A percentile compares a stretch with the other conserved stretches of the same genome.
Conservation (phyloP, 2,888 invertebrate species). For the Idaea dimidiata region DNA sequence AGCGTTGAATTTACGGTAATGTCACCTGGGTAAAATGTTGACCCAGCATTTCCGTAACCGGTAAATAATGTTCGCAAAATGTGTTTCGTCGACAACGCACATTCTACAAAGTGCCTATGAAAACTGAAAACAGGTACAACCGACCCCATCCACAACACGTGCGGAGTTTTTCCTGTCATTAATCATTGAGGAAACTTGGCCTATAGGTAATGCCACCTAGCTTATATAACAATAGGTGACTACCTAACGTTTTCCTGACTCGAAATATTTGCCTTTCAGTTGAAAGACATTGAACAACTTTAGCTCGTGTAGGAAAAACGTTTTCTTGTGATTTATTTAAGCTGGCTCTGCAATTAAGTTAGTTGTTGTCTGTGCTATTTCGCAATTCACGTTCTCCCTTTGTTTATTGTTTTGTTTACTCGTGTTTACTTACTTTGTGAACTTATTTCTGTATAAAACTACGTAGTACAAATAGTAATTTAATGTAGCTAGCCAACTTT, state of each 20-base stretch:
- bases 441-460: background rate
- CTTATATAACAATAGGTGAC: background rate
- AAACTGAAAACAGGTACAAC: slow-evolving; percentile 21
- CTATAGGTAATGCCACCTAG: background rate
- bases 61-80: slow-evolving; percentile 33
- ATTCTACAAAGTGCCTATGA: slow-evolving; percentile 20
- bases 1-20: slow-evolving; percentile 22
- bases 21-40: slow-evolving; percentile 24
- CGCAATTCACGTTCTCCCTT: background rate
- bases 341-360: background rate
- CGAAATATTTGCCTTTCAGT: background rate
- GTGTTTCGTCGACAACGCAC: slow-evolving; percentile 26
- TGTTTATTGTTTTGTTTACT: background rate
- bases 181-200: slow-evolving; percentile 52
- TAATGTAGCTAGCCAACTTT: slow-evolving; percentile 17
- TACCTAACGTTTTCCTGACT: background rate
- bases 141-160: slow-evolving; percentile 30
- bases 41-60: slow-evolving; percentile 35
- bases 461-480: slow-evolving; percentile 9
- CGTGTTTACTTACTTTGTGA: background rate
- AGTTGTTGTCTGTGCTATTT: slow-evolving; percentile 7
- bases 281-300: background rate
- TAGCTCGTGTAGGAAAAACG: slow-evolving; percentile 5
- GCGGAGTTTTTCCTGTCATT: slow-evolving; percentile 43
- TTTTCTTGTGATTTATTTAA: slow-evolving; percentile 12